Percentiles rank a stretch among this genome's conserved stretches.
phyloP scores from a whole-genome alignment of 2,113 vertebrate species.

The Pollimyrus isidori region DNA sequence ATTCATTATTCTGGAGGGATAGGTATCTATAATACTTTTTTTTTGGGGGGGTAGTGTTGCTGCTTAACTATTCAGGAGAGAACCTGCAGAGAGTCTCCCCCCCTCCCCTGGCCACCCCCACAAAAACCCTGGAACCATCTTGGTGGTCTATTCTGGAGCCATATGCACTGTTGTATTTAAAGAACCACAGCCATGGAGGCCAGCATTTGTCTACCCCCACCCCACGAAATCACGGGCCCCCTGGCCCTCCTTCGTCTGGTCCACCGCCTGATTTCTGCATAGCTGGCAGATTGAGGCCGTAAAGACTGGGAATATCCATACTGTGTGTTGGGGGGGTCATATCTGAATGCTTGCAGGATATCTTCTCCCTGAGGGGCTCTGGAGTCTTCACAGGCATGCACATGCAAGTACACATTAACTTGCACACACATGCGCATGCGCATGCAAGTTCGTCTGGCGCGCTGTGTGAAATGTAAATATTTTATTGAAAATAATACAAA shows the following conservation, averaged over 20 bases:
- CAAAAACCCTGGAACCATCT: neutral
- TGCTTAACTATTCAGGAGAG: neutral
- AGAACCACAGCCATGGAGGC: neutral
- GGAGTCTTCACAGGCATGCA: neutral
- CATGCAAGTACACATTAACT: neutral
- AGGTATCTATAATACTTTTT: neutral
- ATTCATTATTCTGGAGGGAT: neutral
- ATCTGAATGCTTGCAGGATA: neutral
- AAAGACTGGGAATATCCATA: neutral
- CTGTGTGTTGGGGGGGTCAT: neutral
- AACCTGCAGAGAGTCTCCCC: neutral
- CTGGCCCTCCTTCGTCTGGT: conserved; percentile 2
- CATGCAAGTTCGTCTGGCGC: too few relatives aligned
- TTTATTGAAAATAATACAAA: neutral
- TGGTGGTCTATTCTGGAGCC: neutral
- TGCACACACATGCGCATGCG: neutral
- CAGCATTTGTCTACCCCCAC: neutral
- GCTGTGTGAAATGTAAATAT: neutral
- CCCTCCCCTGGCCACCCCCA: neutral
- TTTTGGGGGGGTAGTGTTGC: neutral
- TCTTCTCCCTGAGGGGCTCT: neutral
- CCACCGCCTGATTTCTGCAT: conserved; percentile 11
- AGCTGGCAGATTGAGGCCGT: neutral
- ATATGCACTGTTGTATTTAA: neutral
- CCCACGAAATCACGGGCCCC: neutral